Evolutionary conservation across 2,113 vertebrate species (phyloP).

Genomic region (Aleadryas rufinucha): DNA sequence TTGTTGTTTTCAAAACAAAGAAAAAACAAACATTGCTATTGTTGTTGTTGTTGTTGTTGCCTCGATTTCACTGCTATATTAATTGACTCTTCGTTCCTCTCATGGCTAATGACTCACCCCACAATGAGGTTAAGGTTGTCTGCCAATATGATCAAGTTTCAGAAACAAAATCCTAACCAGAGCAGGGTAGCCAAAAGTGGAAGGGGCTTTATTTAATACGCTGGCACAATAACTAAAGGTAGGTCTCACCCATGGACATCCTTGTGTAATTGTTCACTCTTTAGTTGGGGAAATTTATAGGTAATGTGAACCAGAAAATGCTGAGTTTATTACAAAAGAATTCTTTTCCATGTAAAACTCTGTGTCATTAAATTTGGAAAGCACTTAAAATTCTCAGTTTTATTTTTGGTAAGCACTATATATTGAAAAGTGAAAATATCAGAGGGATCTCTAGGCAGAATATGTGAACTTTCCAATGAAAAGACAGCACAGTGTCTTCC

Average conservation of each 20-base stretch:
- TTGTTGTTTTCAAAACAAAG: background rate
- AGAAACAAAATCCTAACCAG: background rate
- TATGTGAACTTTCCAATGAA: background rate
- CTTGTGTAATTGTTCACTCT: background rate
- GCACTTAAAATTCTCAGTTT: background rate
- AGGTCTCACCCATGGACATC: background rate
- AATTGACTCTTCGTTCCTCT: background rate
- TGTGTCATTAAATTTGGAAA: background rate
- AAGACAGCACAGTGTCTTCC: background rate
- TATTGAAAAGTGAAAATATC: conserved; percentile 38
- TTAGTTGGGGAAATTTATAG: background rate
- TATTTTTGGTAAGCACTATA: background rate
- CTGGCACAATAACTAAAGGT: background rate
- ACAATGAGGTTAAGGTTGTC: background rate
- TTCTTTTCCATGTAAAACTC: background rate
- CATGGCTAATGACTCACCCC: background rate
- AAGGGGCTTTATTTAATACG: background rate
- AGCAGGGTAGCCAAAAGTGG: background rate
- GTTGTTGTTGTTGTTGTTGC: background rate
- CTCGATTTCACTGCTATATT: background rate
- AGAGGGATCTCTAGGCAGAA: conserved; percentile 27
- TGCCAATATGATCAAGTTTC: background rate
- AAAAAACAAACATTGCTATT: background rate
- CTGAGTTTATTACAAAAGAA: background rate
- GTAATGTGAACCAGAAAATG: background rate